Evolutionary conservation across 2,113 vertebrate species (phyloP).

Genomic region (Colaptes auratus): DNA sequence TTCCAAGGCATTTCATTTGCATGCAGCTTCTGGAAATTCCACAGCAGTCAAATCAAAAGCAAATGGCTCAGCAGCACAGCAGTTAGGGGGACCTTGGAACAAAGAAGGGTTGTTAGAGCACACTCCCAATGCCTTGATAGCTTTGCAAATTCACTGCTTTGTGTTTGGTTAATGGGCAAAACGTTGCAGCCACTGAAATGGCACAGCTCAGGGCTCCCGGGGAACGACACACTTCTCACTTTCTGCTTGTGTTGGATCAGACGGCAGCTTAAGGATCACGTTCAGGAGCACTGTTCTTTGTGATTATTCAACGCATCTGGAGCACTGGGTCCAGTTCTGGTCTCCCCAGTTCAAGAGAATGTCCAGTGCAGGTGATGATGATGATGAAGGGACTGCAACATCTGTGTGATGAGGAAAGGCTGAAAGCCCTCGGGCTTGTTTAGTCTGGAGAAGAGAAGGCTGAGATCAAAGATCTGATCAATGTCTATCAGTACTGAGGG

Average conservation of each 20-base stretch:
- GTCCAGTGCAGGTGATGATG: too few relatives aligned
- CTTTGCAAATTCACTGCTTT: constrained; percentile 12
- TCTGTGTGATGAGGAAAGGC: too few relatives aligned
- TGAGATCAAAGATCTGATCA: too few relatives aligned
- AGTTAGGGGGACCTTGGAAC: background rate
- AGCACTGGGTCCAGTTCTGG: too few relatives aligned
- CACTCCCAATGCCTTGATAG: background rate
- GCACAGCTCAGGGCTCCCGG: background rate
- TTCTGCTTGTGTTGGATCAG: background rate
- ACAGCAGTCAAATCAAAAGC: constrained; percentile 65
- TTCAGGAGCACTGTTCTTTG: background rate
- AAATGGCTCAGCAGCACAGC: constrained; percentile 18
- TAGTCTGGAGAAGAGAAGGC: too few relatives aligned
- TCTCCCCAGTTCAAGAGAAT: too few relatives aligned
- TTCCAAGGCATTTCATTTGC: constrained; percentile 52
- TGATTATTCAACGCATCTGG: background rate
- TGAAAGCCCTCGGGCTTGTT: too few relatives aligned
- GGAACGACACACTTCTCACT: background rate
- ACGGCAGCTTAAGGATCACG: background rate
- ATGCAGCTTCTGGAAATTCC: constrained; percentile 55
- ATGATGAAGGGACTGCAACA: too few relatives aligned
- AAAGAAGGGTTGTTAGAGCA: constrained; percentile 5
- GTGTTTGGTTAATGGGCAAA: background rate
- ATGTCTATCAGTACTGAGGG: too few relatives aligned
- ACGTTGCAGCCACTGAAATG: background rate